Evolutionary conservation across 2,797 vertebrate genomes (phyloP), one percentile per base, ranked within the genome.

Genomic region (Trematocara caparti): DNA sequence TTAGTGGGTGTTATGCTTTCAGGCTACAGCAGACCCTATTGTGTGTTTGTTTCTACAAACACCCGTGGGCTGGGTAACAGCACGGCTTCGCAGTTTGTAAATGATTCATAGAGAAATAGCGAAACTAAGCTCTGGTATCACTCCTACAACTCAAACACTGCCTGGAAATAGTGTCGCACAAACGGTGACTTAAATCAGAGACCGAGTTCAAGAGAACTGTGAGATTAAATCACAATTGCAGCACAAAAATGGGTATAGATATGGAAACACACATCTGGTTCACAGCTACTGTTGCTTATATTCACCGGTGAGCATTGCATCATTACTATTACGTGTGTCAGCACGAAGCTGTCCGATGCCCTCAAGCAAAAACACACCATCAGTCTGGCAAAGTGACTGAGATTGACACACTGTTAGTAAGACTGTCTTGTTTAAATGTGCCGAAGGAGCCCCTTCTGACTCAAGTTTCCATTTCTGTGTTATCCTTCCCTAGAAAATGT

Each of bases 111-210:
- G 73, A 47, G 81, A 83, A 84, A 82, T 74, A 74, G 72, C 73
- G 1, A 85, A 86, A 84, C 24, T 4, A 40, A 86, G 76, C 64
- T 76, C 27, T 3, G 10, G 79, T 73, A 51, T 92, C 88, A 90
- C 84, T 69, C 71, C 50, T 82, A 47, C 59, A 88, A 82, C 48
- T 74, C 86, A 93, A 92, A 88, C 88, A 89, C 64, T 40, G 57
- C 12, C 50, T 71, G 75, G 27, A 74, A 79, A 80, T 43, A 30
- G 24, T 15, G 49, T 19, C 8, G 14, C 75, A 71, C 50, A 9
- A 53, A 51, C 34, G 6, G 6, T 32, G 48, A 55, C 77, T 19
- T 2, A n/a, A 10, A 43, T 27, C 21, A 38, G 66, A 49, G 14
- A 43, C 9, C 13, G 7, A 47, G 15, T 69, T 51, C 77, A 66